A percentile compares a stretch with the other conserved stretches of the same genome.
phyloP scores from a whole-genome alignment of 2,797 vertebrate species.

The Muscicapa comitata region DNA sequence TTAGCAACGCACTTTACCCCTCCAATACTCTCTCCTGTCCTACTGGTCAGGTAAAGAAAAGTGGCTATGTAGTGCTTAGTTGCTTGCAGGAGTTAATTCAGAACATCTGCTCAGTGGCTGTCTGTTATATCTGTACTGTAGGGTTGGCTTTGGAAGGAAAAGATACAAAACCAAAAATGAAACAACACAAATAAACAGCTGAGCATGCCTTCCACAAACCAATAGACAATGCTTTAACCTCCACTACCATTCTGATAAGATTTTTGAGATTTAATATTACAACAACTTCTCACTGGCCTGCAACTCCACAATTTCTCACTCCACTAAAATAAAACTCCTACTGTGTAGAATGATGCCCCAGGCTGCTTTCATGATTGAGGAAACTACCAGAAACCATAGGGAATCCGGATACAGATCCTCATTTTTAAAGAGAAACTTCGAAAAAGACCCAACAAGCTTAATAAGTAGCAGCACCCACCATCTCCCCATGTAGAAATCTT shows the following conservation, averaged over 20 bases:
- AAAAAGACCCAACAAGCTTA: not conserved
- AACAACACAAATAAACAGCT: not conserved
- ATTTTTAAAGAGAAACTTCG: not conserved
- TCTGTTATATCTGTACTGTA: not conserved
- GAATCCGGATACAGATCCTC: not conserved
- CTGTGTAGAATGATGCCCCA: rapidly evolving
- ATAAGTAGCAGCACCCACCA: not conserved
- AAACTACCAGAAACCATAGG: not conserved
- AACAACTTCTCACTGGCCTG: not conserved
- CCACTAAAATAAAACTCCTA: not conserved
- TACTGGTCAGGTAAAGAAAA: not conserved
- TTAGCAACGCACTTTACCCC: not conserved
- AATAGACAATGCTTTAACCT: not conserved
- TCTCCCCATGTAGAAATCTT: not conserved
- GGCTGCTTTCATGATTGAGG: not conserved
- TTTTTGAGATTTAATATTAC: not conserved
- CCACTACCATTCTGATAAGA: not conserved
- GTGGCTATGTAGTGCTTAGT: not conserved
- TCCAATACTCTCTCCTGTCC: rapidly evolving
- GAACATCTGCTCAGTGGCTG: not conserved
- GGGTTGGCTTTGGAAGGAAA: not conserved
- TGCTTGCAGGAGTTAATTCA: not conserved
- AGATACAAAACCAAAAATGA: rapidly evolving
- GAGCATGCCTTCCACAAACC: not conserved
- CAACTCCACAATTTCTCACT: not conserved